phyloP scores from a whole-genome alignment of 1,140 invertebrate genomes.

The Leptinotarsa lineolata region DNA sequence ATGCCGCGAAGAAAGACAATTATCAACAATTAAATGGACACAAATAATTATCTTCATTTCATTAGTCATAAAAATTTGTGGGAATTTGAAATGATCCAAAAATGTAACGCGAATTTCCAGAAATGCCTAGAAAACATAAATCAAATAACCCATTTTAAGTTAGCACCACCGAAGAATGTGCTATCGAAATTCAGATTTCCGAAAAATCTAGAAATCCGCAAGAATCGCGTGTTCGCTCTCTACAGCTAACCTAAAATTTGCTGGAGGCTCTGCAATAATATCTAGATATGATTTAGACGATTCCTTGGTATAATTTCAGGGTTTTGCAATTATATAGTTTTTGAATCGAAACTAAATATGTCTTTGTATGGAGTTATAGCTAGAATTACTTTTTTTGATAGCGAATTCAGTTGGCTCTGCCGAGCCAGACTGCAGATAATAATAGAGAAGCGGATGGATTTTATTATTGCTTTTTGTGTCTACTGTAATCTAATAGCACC shows the following conservation, averaged over 20 bases:
- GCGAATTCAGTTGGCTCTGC: conserved; percentile 10
- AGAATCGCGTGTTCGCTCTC: conserved; percentile 18
- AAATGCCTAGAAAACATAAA: background rate
- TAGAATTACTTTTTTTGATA: conserved; percentile 20
- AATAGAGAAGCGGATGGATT: conserved; percentile 21
- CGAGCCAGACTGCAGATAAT: conserved; percentile 21
- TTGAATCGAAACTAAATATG: conserved; percentile 26
- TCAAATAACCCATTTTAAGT: background rate
- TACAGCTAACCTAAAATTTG: conserved; percentile 12
- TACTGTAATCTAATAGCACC: conserved; percentile 24
- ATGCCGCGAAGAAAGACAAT: no score
- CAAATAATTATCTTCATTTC: no score
- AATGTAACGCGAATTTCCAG: no score
- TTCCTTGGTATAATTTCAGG: conserved; percentile 21
- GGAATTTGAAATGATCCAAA: no score
- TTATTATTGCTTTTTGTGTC: conserved; percentile 28
- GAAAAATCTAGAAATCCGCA: conserved; percentile 14
- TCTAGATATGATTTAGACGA: conserved; percentile 17
- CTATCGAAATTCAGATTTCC: background rate
- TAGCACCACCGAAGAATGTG: background rate
- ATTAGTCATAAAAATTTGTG: no score
- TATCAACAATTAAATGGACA: no score
- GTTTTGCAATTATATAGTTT: conserved; percentile 28
- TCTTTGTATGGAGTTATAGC: conserved; percentile 23
- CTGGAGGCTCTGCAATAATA: conserved; percentile 15